Base-by-base conservation (phyloP, 2,888 invertebrate species). In the Tinea semifulvella region DNA sequence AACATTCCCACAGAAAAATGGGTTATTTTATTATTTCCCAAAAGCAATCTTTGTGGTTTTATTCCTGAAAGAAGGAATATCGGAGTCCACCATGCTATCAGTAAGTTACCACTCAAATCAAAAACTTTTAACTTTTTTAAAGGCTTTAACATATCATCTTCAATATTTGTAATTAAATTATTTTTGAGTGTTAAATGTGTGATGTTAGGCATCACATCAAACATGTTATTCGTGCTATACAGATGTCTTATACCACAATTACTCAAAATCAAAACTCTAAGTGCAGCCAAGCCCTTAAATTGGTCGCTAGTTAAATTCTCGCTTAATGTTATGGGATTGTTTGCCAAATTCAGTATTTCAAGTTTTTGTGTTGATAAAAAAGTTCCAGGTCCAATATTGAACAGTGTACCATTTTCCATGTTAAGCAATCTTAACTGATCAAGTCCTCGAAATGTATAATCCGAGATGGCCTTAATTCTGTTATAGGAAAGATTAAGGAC, bases 1-100 rank as follows among this genome's bases (percentile, higher is more conserved):
- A 85, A 63, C 85, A 86, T 85, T n/a, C 75, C 74, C 7, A 71
- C 48, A 10, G 82, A 83, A 19, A 86, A 72, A 51, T 80, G 76
- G 14, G 81, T 72, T 47, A 86, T 69, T 61, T 84, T 85, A 53
- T 86, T 86, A 42, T 82, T 72, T 5, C 64, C 68, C n/a, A 83
- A 54, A 36, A 68, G 63, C 2, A 85, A 46, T 22, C 56, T 65
- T 8, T 53, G 53, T 2, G 85, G 68, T 8, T 64, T 65, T 0
- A 67, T 61, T 36, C 83, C 83, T 1, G 74, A 62, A 1, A 59
- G 51, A n/a, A 73, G 48, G 51, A 86, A 85, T 43, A 85, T 48
- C 1, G 77, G 69, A 20, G 65, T 63, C 61, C 82, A 73, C 86
- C 86, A 86, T 0, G 82, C 63, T 45, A 76, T 61, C 3, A 86